phyloP scores from a whole-genome alignment of 2,113 vertebrate genomes.

The Isichthys henryi region DNA sequence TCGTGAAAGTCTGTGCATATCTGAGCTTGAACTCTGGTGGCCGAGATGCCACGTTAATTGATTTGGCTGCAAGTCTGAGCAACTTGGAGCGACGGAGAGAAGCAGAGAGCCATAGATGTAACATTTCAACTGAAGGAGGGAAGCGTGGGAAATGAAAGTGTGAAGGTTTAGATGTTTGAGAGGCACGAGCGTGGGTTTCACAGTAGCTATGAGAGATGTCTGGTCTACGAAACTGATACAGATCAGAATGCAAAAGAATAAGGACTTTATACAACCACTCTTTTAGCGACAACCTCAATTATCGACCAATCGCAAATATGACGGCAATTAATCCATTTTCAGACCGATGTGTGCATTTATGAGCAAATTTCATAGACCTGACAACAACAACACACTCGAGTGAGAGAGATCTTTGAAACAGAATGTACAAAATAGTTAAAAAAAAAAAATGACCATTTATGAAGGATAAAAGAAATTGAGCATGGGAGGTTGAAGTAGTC shows the following conservation, averaged over 20 bases:
- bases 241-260: neutral
- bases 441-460: neutral
- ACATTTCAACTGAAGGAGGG: neutral
- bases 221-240: neutral
- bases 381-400: neutral
- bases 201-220: neutral
- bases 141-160: neutral
- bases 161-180: neutral
- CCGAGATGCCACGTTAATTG: neutral
- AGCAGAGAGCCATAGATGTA: neutral
- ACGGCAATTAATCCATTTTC: neutral
- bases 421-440: neutral
- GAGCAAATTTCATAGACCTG: neutral
- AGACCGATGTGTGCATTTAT: neutral
- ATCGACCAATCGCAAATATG: neutral
- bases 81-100: neutral
- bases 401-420: neutral
- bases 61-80: neutral
- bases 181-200: neutral
- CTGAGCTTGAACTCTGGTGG: neutral
- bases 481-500: neutral
- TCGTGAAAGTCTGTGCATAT: neutral
- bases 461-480: neutral
- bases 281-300: neutral
- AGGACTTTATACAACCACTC: neutral